Percentiles rank a stretch among this genome's conserved stretches.
Conservation (phyloP, 1,140 invertebrate species). For the Danaus melanippus region DNA sequence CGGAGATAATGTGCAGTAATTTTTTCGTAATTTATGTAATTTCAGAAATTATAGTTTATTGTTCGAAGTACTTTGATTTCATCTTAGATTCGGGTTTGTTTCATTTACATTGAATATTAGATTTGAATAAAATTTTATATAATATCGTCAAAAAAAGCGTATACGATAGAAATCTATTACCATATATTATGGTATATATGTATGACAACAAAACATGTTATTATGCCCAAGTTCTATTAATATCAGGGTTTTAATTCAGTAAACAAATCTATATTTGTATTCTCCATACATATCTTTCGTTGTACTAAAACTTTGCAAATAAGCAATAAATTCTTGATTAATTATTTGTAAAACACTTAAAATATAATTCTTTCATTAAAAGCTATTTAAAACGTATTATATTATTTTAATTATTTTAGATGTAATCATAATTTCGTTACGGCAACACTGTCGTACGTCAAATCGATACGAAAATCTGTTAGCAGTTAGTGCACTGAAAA, state of each 20-base stretch:
- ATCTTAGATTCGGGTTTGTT: neutral
- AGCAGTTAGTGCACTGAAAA: neutral
- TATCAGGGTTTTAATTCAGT: no score
- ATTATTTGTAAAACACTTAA: neutral
- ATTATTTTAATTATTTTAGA: neutral
- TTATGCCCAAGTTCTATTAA: no score
- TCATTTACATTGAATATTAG: neutral
- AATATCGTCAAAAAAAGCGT: no score
- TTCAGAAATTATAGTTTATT: neutral
- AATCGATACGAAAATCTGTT: slow-evolving; percentile 5
- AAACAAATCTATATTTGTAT: no score
- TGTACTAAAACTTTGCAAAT: neutral
- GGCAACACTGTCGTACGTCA: slow-evolving; percentile 6
- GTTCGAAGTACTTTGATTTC: neutral
- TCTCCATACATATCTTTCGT: no score
- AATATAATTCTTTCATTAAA: neutral
- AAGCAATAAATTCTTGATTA: neutral
- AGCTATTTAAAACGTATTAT: no score
- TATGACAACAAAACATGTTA: no score
- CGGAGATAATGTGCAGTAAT: slow-evolving; percentile 11
- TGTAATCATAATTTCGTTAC: neutral
- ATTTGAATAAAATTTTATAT: no score
- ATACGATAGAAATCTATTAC: no score
- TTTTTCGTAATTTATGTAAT: slow-evolving; percentile 9
- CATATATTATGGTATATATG: no score